phyloP scores from a whole-genome alignment of 2,888 invertebrate species.

The Gastracanthus pulcherrimus region DNA sequence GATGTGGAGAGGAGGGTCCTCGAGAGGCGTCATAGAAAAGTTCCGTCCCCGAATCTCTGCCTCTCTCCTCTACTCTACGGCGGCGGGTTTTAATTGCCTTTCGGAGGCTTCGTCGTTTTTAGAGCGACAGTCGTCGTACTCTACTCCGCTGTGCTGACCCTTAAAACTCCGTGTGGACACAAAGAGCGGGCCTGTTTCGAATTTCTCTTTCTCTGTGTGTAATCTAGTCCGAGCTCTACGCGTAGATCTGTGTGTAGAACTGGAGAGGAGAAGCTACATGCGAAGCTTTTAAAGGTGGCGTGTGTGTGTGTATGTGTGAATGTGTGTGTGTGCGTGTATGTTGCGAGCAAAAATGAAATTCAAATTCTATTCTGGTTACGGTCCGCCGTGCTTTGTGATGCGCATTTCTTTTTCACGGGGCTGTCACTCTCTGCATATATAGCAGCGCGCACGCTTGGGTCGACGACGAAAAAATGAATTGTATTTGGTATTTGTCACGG shows the following conservation, averaged over 20 bases:
- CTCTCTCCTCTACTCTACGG: conserved; percentile 17
- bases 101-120: conserved; percentile 55
- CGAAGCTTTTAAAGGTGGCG: no score
- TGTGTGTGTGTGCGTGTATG: neutral
- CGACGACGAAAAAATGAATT: conserved; percentile 27
- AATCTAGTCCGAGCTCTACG: neutral
- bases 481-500: conserved; percentile 36
- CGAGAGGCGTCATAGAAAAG: conserved; percentile 56
- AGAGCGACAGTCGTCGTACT: neutral
- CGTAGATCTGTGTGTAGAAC: no score
- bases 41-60: conserved; percentile 62
- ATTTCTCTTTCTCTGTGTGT: conserved; percentile 14
- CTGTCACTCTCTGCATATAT: neutral
- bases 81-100: conserved; percentile 56
- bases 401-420: conserved; percentile 22
- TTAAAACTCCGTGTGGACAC: conserved; percentile 9
- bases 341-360: conserved; percentile 51
- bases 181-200: conserved; percentile 2
- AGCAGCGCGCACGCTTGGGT: neutral
- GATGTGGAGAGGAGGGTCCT: conserved; percentile 60
- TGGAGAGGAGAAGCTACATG: no score
- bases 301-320: neutral
- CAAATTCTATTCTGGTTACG: conserved; percentile 41
- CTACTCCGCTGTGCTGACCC: neutral
- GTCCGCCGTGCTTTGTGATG: conserved; percentile 30